Conservation (phyloP, 2,113 vertebrate species). For the Glaucomys volans region DNA sequence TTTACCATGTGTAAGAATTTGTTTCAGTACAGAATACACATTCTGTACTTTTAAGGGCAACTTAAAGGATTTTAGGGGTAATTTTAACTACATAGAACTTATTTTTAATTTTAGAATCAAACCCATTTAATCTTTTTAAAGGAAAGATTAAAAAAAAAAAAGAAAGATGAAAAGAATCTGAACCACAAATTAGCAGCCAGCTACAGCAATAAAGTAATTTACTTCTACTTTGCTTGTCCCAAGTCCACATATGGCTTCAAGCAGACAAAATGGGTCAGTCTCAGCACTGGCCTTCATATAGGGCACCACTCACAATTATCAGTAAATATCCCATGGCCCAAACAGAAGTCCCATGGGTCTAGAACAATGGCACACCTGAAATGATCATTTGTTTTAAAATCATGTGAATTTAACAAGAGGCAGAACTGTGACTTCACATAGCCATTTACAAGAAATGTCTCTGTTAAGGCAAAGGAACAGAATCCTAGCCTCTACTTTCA, state of each 20-base stretch:
- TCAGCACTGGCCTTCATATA: neutral
- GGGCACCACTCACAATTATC: neutral
- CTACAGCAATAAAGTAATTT: neutral
- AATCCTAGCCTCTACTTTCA: neutral
- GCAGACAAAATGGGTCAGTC: neutral
- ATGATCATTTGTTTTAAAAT: neutral
- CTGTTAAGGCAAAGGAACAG: neutral
- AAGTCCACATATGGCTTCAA: neutral
- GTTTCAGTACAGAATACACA: neutral
- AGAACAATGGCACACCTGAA: constrained; percentile 19
- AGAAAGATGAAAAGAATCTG: neutral
- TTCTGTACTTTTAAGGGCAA: neutral
- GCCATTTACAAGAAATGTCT: neutral
- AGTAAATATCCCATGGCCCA: neutral
- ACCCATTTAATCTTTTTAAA: neutral
- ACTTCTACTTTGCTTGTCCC: neutral
- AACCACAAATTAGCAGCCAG: neutral
- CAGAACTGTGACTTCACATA: neutral
- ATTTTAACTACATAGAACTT: neutral
- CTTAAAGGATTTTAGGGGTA: neutral
- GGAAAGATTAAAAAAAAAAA: neutral
- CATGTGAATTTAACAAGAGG: neutral
- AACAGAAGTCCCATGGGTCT: neutral
- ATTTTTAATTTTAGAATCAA: constrained; percentile 61
- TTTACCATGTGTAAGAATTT: neutral